Base-by-base conservation (phyloP, 2,888 invertebrate genomes). In the Cabera pusaria region DNA sequence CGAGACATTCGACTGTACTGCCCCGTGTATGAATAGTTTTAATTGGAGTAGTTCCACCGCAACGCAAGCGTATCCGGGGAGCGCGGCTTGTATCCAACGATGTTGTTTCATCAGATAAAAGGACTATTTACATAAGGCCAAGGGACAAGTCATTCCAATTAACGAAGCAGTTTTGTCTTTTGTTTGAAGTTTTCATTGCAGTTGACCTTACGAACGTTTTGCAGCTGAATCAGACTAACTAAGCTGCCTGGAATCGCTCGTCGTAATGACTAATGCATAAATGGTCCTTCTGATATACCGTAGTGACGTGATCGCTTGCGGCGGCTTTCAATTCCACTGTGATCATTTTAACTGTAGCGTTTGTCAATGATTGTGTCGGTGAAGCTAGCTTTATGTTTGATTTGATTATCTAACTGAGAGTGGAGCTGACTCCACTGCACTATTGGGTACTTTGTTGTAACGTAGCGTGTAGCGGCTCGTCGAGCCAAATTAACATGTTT, bases 361-460 rank as follows among this genome's bases (percentile, higher is more conserved):
- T 54, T 49, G 46, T 53, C 44, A 52, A n/a, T 44, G 38, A 49
- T 57, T 60, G 58, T 59, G 59, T 60, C 62, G 68, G 72, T 74
- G 68, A 64, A 74, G 69, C 74, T 64, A 43, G 31, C 23, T 6
- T 42, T 41, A 39, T 17, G 22, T 27, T 69, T 58, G 34, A 54
- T 65, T 66, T 65, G 55, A 60, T 63, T 68, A 60, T 59, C 55
- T 55, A 53, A 58, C 61, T 66, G 78, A 73, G 76, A 32, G 53
- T 65, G 72, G 59, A 68, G 19, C 72, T 80, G 72, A 75, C 69
- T 73, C 29, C 76, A 65, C n/a, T n/a, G n/a, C 64, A 64, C 66
- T 76, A 74, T 72, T 84, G 84, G 85, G 81, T 84, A 85, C 77
- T 76, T 72, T 76, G 76, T 77, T 78, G 74, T 82, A 78, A 75